phyloP scores from a whole-genome alignment of 2,888 invertebrate genomes.

The Steinernema scapterisci region DNA sequence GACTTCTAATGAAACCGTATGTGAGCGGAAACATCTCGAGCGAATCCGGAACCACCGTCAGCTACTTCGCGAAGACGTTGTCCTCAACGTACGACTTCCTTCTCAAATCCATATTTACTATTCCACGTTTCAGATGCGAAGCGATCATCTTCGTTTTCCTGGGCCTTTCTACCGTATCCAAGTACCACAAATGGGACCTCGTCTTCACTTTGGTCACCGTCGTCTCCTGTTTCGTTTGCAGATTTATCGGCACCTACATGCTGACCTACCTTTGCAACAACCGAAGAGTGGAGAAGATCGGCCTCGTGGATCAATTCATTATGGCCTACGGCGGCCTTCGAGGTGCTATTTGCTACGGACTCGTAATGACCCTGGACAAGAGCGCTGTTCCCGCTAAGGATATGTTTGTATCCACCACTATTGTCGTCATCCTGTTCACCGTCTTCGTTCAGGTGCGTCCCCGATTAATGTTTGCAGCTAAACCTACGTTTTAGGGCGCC shows the following conservation, averaged over 20 bases:
- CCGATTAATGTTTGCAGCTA: no score
- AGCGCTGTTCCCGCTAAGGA: constrained; percentile 82
- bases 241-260: constrained; percentile 73
- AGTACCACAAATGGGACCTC: constrained; percentile 87
- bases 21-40: constrained; percentile 52
- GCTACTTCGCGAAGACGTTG: constrained; percentile 97
- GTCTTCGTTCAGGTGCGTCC: constrained; percentile 90
- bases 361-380: constrained; percentile 72
- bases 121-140: constrained; percentile 76
- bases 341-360: constrained; percentile 93
- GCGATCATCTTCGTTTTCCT: constrained; percentile 99
- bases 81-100: constrained; percentile 76
- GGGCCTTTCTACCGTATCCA: constrained; percentile 89
- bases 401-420: constrained; percentile 95
- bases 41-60: constrained; percentile 53
- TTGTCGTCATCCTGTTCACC: constrained; percentile 94
- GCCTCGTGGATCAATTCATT: constrained; percentile 76
- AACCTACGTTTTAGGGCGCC: constrained; percentile 83
- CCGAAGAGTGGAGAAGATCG: constrained; percentile 85
- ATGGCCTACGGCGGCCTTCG: constrained; percentile 88
- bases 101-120: not conserved
- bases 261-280: constrained; percentile 84
- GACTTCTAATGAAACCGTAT: constrained; percentile 83
- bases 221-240: constrained; percentile 85
- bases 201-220: constrained; percentile 85